Conservation (phyloP, 2,797 vertebrate genomes). For the Argyrosomus regius region DNA sequence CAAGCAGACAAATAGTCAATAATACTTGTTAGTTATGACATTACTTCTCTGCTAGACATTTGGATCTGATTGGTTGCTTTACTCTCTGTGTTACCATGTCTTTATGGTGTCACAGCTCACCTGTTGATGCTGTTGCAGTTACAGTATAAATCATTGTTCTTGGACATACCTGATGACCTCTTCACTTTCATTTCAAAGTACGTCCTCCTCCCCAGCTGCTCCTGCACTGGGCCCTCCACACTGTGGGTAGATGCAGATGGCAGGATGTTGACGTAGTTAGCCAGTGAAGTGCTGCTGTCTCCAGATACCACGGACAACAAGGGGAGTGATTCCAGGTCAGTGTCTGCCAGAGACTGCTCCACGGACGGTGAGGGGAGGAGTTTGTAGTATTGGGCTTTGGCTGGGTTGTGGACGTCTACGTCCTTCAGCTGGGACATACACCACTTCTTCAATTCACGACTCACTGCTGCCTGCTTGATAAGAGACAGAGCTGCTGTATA, state of each 20-base stretch:
- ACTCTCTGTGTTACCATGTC: neutral
- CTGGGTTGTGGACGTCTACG: constrained; percentile 84
- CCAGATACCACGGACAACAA: constrained; percentile 69
- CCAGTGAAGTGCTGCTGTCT: constrained; percentile 79
- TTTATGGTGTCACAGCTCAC: neutral
- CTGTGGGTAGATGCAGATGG: constrained; percentile 33
- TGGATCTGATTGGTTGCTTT: neutral
- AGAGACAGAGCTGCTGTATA: neutral
- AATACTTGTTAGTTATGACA: neutral
- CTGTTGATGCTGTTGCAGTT: neutral
- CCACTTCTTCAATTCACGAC: constrained; percentile 89
- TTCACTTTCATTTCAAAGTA: constrained; percentile 77
- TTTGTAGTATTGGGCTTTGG: constrained; percentile 79
- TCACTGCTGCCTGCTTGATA: constrained; percentile 83
- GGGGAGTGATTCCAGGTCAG: constrained; percentile 62
- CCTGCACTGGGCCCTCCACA: constrained; percentile 38
- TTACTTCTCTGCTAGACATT: neutral
- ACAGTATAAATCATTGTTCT: neutral
- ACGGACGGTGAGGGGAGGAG: constrained; percentile 78
- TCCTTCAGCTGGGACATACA: constrained; percentile 90
- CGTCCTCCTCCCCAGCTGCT: constrained; percentile 66
- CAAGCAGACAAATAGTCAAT: no score
- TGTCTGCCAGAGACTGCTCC: constrained; percentile 83
- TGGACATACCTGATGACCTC: constrained; percentile 66
- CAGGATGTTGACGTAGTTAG: constrained; percentile 75